Percentiles rank a stretch among this genome's conserved stretches.
Conservation (phyloP, 1,140 invertebrate species). For the Aphelenchoides fujianensis region DNA sequence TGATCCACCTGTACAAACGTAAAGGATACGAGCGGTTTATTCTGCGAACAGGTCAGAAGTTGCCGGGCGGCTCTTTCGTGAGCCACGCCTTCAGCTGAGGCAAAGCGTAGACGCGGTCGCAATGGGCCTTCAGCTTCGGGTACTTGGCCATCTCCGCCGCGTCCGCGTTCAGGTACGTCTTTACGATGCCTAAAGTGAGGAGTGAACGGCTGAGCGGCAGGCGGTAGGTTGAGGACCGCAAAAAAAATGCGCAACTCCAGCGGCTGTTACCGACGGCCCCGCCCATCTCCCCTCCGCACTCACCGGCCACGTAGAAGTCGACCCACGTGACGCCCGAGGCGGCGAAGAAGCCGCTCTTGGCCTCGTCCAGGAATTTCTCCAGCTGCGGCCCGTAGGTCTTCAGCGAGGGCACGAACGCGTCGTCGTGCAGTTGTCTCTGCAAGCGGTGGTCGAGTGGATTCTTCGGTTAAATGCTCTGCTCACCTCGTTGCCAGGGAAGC, state of each 20-base stretch:
- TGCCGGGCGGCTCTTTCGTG: neutral
- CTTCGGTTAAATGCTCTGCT: too few species aligned
- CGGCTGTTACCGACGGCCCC: too few species aligned
- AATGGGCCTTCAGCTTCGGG: neutral
- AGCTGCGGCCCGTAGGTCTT: neutral
- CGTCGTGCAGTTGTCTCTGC: neutral
- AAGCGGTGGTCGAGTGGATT: neutral
- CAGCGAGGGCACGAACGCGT: neutral
- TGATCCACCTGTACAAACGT: too few species aligned
- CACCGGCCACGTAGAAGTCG: conserved; percentile 1
- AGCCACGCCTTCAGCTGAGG: neutral
- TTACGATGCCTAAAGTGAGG: neutral
- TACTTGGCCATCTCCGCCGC: neutral
- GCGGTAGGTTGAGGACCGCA: too few species aligned
- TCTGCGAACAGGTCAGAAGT: neutral
- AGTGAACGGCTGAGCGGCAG: neutral
- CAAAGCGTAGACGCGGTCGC: neutral
- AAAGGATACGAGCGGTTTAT: too few species aligned
- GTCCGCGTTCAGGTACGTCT: neutral
- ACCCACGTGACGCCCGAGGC: neutral
- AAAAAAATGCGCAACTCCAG: too few species aligned
- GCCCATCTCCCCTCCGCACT: too few species aligned
- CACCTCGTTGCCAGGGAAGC: neutral
- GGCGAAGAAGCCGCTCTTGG: neutral
- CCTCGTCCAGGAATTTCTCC: neutral